Evolutionary conservation across 2,797 vertebrate genomes (phyloP).

Genomic region (Telmatherina bonti): DNA sequence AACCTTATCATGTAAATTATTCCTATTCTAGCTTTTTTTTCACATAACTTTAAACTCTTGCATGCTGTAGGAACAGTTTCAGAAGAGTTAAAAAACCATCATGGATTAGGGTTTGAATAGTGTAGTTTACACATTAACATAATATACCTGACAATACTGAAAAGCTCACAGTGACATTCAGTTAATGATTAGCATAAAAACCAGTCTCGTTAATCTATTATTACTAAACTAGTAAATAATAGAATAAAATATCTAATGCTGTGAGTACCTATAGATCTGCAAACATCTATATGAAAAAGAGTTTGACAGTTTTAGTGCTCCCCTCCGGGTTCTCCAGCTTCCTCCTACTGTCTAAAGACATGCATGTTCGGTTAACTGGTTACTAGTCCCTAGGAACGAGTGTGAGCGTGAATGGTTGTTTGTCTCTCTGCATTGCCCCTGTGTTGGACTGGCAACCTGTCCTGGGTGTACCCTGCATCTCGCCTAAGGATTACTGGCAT

Average conservation of each 20-base stretch:
- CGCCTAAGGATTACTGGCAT: no score
- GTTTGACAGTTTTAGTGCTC: no score
- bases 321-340: no score
- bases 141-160: conserved; percentile 2
- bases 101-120: not conserved
- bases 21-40: not conserved
- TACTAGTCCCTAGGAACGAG: no score
- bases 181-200: conserved; percentile 24
- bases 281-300: not conserved
- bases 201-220: no score
- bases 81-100: not conserved
- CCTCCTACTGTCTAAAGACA: no score
- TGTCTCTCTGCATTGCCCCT: no score
- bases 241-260: not conserved
- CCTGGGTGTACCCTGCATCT: no score
- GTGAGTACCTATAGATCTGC: not conserved
- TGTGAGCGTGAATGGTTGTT: no score
- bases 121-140: conserved; percentile 11
- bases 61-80: not conserved
- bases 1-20: not conserved
- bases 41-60: not conserved
- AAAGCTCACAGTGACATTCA: not conserved
- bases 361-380: no score
- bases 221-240: not conserved
- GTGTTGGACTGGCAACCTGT: no score